Evolutionary conservation across 2,888 invertebrate genomes (phyloP).

Genomic region (Drosophila pseudotakahashii): DNA sequence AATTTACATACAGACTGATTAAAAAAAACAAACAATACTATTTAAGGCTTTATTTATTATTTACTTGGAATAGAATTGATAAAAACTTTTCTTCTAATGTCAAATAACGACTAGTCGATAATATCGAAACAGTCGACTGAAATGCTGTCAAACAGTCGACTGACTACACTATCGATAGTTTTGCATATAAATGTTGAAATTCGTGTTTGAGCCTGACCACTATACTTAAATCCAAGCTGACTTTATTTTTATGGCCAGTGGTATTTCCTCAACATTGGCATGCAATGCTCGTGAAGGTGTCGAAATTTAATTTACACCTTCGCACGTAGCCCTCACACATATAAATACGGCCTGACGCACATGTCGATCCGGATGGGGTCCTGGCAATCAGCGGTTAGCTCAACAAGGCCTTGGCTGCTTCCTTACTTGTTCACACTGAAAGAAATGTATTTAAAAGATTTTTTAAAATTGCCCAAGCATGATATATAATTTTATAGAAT

Average conservation of each 20-base stretch:
- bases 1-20: too few species aligned
- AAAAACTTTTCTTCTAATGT: too few species aligned
- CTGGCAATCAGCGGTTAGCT: conserved; percentile 59
- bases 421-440: conserved; percentile 8
- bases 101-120: too few species aligned
- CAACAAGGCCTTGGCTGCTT: conserved; percentile 18
- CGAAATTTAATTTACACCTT: conserved; percentile 78
- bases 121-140: too few species aligned
- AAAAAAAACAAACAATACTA: too few species aligned
- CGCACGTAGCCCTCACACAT: conserved; percentile 65
- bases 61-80: too few species aligned
- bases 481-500: background rate
- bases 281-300: conserved; percentile 52
- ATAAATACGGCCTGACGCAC: conserved; percentile 23
- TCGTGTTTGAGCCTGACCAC: background rate
- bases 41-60: too few species aligned
- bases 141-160: too few species aligned
- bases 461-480: background rate
- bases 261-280: conserved; percentile 51
- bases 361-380: conserved; percentile 49
- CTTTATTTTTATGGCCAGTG: conserved; percentile 13
- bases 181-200: background rate
- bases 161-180: too few species aligned
- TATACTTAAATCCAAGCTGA: background rate
- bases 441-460: conserved; percentile 1